These are phyloP conservation scores for Nyctibius bracteatus DNA, from an alignment of 2,113 vertebrate species.

Conservation along the genomic window DNA sequence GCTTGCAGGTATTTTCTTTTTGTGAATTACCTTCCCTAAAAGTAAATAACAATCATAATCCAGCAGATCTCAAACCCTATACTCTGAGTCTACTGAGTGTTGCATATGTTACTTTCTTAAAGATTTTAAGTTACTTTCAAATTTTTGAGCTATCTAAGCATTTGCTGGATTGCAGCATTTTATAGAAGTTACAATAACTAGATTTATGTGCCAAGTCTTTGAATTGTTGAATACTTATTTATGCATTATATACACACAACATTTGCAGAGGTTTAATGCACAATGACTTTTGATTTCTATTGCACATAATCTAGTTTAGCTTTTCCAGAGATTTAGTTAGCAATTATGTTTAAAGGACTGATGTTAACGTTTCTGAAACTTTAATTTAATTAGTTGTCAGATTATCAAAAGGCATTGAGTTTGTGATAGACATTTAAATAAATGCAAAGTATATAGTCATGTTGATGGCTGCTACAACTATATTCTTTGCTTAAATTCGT, in stretches of 20 bases:
- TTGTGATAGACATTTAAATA: constrained; percentile 71
- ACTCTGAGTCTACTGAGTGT: not conserved
- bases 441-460: constrained; percentile 62
- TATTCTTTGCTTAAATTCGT: constrained; percentile 66
- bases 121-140: not conserved
- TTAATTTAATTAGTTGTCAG: constrained; percentile 74
- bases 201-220: not conserved
- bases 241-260: constrained; percentile 55
- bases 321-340: constrained; percentile 62
- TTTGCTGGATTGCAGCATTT: not conserved
- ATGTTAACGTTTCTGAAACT: constrained; percentile 65
- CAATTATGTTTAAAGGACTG: constrained; percentile 62
- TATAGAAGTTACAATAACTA: not conserved
- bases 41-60: not conserved
- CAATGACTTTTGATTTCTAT: constrained; percentile 59
- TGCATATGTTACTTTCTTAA: not conserved
- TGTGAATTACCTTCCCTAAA: not conserved
- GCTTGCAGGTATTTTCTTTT: not conserved
- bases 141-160: not conserved
- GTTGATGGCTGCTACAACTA: constrained; percentile 59
- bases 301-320: constrained; percentile 56
- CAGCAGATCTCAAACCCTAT: not conserved
- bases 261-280: constrained; percentile 63
- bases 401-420: constrained; percentile 67
- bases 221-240: constrained; percentile 57